Conservation (phyloP, 1,140 invertebrate species). For the Cherax quadricarinatus region DNA sequence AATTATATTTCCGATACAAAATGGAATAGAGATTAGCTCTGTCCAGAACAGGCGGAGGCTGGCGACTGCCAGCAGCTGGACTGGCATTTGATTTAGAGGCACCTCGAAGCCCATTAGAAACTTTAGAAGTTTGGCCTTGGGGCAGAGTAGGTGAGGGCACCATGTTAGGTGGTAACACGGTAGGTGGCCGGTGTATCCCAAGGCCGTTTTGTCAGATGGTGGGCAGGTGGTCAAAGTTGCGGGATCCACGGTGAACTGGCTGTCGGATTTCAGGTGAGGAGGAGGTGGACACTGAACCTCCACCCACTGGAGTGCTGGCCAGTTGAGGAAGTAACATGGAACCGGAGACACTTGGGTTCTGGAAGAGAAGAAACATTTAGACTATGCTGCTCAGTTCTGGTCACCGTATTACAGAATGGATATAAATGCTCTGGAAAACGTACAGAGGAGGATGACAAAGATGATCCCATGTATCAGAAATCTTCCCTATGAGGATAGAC, state of each 20-base stretch:
- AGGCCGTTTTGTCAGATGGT: slow-evolving; percentile 66
- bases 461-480: too few relatives aligned
- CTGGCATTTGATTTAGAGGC: neutral
- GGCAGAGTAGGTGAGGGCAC: slow-evolving; percentile 44
- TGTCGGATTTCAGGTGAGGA: slow-evolving; percentile 60
- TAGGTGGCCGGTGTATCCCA: slow-evolving; percentile 5
- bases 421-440: too few relatives aligned
- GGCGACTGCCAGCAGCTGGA: slow-evolving; percentile 15
- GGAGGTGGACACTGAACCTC: slow-evolving; percentile 53
- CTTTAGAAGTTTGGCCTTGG: neutral
- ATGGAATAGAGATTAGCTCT: slow-evolving; percentile 51
- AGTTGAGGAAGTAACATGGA: slow-evolving; percentile 66
- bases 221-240: slow-evolving; percentile 63
- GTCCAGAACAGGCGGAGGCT: slow-evolving; percentile 42
- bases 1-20: slow-evolving; percentile 61
- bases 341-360: slow-evolving; percentile 57
- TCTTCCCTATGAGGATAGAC: too few relatives aligned
- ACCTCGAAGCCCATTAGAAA: neutral
- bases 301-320: slow-evolving; percentile 47
- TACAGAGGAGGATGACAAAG: too few relatives aligned
- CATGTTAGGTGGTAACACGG: slow-evolving; percentile 10
- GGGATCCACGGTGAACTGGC: slow-evolving; percentile 36
- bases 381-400: too few relatives aligned
- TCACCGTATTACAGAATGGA: too few relatives aligned
- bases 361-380: neutral